These are phyloP conservation scores for Microcebus ravelobensis DNA, from an alignment of 2,113 vertebrate species.

Conservation along the genomic window DNA sequence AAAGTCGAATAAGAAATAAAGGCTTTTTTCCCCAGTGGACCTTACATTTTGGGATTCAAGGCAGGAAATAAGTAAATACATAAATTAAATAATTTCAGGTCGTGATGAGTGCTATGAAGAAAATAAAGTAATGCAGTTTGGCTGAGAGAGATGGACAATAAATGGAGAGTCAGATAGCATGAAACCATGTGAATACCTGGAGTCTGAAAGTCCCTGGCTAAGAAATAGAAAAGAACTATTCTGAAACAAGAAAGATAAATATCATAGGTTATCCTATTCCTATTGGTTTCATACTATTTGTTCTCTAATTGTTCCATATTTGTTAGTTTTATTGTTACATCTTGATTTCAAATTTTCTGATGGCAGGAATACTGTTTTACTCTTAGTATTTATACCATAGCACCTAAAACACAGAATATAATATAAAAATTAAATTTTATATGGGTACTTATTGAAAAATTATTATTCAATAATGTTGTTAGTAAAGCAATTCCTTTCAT, in stretches of 20 bases:
- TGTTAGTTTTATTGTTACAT: neutral
- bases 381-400: neutral
- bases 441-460: neutral
- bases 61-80: neutral
- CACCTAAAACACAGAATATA: neutral
- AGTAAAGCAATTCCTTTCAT: neutral
- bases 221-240: neutral
- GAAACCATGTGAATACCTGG: neutral
- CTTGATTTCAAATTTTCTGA: neutral
- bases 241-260: neutral
- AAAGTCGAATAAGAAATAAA: neutral
- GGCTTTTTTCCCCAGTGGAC: neutral
- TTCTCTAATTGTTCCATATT: neutral
- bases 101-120: neutral
- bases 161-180: neutral
- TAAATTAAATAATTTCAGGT: neutral
- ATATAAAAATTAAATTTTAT: neutral
- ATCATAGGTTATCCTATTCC: no score
- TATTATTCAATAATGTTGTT: neutral
- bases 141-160: neutral
- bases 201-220: neutral
- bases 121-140: neutral
- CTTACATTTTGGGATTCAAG: neutral
- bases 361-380: neutral
- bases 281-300: neutral